Conservation (phyloP, 1,140 invertebrate species). For the Drosophila prosaltans region DNA sequence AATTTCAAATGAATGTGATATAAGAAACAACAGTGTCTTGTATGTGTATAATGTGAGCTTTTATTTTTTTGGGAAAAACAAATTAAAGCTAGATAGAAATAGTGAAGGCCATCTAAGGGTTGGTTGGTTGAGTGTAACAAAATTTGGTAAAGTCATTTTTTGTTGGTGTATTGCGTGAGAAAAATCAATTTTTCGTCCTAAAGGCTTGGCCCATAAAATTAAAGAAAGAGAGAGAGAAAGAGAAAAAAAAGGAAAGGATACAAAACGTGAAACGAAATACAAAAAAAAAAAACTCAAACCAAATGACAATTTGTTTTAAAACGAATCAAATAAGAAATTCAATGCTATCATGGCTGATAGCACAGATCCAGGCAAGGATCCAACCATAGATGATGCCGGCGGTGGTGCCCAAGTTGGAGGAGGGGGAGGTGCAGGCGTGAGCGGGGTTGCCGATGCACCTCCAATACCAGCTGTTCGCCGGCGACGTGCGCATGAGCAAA, state of each 20-base stretch:
- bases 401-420: constrained; percentile 16
- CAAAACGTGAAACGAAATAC: constrained; percentile 18
- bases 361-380: constrained; percentile 75
- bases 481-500: constrained; percentile 68
- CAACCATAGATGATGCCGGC: constrained; percentile 59
- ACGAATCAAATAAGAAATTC: constrained; percentile 55
- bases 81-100: constrained; percentile 62
- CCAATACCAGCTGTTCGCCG: constrained; percentile 77
- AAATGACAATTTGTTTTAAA: constrained; percentile 66
- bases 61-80: constrained; percentile 46
- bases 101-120: constrained; percentile 65
- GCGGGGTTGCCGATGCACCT: constrained; percentile 51
- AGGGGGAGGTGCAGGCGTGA: constrained; percentile 15
- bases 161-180: constrained; percentile 70
- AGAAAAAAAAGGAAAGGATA: constrained; percentile 18
- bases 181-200: constrained; percentile 77
- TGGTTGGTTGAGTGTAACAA: constrained; percentile 66
- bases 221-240: constrained; percentile 21
- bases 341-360: constrained; percentile 81
- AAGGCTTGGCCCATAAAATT: constrained; percentile 23
- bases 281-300: constrained; percentile 26
- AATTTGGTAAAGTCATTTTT: constrained; percentile 45
- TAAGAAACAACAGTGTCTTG: constrained; percentile 12
- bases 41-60: constrained; percentile 27
- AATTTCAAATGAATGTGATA: constrained; percentile 18